Percentiles rank a stretch among this genome's conserved stretches.
These are phyloP conservation scores for Peromyscus maniculatus DNA, from an alignment of 2,113 vertebrate species.

Conservation along the genomic window DNA sequence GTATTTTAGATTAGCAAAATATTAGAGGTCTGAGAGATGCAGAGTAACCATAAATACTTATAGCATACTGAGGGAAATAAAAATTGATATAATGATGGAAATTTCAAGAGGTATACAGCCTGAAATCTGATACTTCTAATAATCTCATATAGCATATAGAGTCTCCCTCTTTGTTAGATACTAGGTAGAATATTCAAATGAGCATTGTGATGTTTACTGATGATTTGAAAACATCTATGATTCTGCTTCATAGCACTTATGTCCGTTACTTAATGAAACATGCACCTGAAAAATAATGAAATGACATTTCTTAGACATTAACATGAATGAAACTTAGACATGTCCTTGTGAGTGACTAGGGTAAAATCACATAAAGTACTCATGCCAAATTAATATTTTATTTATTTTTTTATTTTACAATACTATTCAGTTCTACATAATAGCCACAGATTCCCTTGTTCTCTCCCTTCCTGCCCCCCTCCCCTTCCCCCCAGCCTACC, in stretches of 20 bases:
- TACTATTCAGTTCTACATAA: too few species aligned
- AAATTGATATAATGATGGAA: background rate
- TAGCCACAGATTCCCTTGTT: too few species aligned
- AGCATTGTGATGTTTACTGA: background rate
- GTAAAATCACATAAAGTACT: background rate
- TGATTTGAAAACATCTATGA: background rate
- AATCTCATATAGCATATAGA: background rate
- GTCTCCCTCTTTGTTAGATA: background rate
- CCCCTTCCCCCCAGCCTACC: too few species aligned
- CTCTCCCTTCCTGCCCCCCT: too few species aligned
- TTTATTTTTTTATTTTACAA: too few species aligned
- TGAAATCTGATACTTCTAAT: background rate
- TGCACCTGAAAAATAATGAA: background rate
- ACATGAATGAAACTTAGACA: background rate
- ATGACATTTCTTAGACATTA: background rate
- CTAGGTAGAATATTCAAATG: background rate
- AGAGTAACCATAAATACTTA: background rate
- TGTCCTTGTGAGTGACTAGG: fast-evolving
- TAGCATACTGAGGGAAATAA: background rate
- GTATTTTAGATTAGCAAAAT: background rate
- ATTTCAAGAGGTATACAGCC: background rate
- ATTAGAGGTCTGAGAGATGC: background rate
- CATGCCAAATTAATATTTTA: background rate
- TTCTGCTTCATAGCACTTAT: background rate
- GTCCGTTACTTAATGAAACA: background rate